phyloP scores from a whole-genome alignment of 2,797 vertebrate species.

The Sternotherus odoratus region DNA sequence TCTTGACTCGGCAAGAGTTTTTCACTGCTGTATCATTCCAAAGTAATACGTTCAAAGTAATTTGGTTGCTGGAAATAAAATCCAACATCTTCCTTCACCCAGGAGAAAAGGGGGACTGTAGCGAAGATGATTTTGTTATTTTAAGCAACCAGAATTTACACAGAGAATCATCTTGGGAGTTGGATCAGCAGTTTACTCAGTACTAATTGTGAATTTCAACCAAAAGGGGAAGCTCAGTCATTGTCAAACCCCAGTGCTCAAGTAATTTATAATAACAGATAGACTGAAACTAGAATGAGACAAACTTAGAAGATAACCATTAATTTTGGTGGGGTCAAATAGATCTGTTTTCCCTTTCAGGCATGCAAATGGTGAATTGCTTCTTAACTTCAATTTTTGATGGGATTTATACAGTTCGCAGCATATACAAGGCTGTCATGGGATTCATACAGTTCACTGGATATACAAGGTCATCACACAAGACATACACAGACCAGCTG shows the following conservation, averaged over 20 bases:
- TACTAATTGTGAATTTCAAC: not conserved
- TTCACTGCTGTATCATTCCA: not conserved
- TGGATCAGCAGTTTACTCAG: not conserved
- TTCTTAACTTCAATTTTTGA: not conserved
- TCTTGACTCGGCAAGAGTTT: not conserved
- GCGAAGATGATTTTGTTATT: not conserved
- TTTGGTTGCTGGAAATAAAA: not conserved
- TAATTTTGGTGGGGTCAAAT: not conserved
- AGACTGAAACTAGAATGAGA: constrained; percentile 1
- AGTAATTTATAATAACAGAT: constrained; percentile 26
- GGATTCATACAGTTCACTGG: not conserved
- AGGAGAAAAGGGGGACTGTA: not conserved
- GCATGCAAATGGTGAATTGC: constrained; percentile 12
- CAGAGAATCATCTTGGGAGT: not conserved
- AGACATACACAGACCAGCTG: not conserved
- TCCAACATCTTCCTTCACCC: not conserved
- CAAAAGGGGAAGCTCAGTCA: not conserved
- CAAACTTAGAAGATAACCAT: not conserved
- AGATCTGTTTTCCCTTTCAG: not conserved
- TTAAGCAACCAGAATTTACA: constrained; percentile 7
- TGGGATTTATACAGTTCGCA: not conserved
- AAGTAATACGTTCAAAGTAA: not conserved
- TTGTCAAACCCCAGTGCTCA: constrained; percentile 16
- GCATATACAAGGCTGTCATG: not conserved
- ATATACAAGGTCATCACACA: not conserved